Conservation (phyloP, 2,797 vertebrate species). For the Sebastes taczanowskii region DNA sequence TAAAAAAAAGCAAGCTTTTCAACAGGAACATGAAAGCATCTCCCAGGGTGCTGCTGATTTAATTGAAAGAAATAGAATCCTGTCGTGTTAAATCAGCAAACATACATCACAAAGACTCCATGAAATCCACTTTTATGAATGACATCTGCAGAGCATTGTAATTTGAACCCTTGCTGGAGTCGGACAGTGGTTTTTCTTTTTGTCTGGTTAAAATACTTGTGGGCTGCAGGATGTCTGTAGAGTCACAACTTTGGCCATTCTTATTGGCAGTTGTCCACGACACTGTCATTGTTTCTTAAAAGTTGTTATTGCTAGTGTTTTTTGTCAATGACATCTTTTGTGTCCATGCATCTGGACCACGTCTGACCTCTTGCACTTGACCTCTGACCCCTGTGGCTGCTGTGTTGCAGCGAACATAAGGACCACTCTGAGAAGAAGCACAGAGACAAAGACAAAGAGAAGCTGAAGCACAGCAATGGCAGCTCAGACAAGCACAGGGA, state of each 20-base stretch:
- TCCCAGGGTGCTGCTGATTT: not conserved
- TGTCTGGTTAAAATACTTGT: conserved; percentile 11
- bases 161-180: not conserved
- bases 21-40: not conserved
- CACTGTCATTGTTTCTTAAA: not conserved
- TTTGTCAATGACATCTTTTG: conserved; percentile 1
- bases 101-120: not conserved
- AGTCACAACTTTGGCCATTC: not conserved
- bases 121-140: conserved; percentile 20
- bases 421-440: conserved; percentile 96
- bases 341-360: not conserved
- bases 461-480: conserved; percentile 78
- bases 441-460: conserved; percentile 91
- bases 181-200: conserved; percentile 3
- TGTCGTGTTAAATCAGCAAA: conserved; percentile 5
- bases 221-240: not conserved
- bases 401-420: conserved; percentile 89
- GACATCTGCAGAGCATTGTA: conserved; percentile 34
- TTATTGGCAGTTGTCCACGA: not conserved
- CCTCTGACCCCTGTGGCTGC: conserved; percentile 43
- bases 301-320: not conserved
- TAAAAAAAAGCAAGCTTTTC: not conserved
- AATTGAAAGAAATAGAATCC: not conserved
- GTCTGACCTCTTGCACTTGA: conserved; percentile 45
- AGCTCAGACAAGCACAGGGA: conserved; percentile 90